A percentile compares a stretch with the other conserved stretches of the same genome.
Evolutionary conservation across 2,888 invertebrate genomes (phyloP).

Genomic region (Iphiclides podalirius): DNA sequence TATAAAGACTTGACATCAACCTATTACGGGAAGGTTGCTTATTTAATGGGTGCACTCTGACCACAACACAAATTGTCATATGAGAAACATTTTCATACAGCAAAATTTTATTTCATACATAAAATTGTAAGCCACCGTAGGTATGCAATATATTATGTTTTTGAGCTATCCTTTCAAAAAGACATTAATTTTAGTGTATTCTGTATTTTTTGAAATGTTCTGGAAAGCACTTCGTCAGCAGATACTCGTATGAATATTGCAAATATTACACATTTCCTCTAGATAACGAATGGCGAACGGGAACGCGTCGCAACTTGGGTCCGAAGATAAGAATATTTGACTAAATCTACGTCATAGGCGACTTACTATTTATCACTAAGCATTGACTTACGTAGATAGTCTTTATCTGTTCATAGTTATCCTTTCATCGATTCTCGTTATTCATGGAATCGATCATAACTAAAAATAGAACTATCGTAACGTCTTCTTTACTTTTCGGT

Average conservation of each 20-base stretch:
- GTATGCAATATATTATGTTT: no score
- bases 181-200: no score
- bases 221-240: conserved; percentile 10
- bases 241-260: not conserved
- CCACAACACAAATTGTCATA: no score
- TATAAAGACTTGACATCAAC: no score
- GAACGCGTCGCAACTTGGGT: conserved; percentile 28
- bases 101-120: no score
- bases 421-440: conserved; percentile 24
- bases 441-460: conserved; percentile 7
- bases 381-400: conserved; percentile 29
- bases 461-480: conserved; percentile 7
- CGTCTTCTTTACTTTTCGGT: not conserved
- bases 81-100: no score
- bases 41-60: no score
- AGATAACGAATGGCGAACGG: conserved; percentile 25
- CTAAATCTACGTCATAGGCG: conserved; percentile 25
- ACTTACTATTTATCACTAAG: conserved; percentile 26
- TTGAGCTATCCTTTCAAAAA: no score
- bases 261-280: conserved; percentile 20
- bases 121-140: no score
- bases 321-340: conserved; percentile 25
- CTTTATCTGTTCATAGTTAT: conserved; percentile 26
- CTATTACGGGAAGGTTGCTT: no score
- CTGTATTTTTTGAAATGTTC: no score